These are phyloP conservation scores for Hyles euphorbiae DNA, from an alignment of 1,140 invertebrate genomes.

Conservation along the genomic window DNA sequence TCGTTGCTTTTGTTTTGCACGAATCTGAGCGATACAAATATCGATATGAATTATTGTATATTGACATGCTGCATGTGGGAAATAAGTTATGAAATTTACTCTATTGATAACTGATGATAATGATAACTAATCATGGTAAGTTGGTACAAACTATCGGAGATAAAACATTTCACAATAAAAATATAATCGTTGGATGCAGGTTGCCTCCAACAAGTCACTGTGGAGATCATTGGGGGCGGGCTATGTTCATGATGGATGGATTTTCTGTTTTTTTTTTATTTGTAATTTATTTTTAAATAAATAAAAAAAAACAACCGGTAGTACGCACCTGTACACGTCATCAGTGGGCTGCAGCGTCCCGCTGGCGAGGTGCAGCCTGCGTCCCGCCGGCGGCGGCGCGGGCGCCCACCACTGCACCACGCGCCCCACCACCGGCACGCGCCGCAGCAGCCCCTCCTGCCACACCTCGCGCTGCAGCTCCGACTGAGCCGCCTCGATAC, in stretches of 20 bases:
- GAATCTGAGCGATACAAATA: conserved; percentile 27
- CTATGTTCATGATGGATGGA: too few species aligned
- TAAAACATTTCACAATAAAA: too few species aligned
- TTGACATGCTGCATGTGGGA: not conserved
- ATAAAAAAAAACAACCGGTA: too few species aligned
- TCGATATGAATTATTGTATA: not conserved
- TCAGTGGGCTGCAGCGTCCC: conserved; percentile 94
- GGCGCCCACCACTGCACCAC: conserved; percentile 94
- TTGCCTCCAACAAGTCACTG: too few species aligned
- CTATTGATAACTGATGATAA: too few species aligned
- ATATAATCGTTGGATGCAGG: too few species aligned
- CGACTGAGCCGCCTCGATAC: conserved; percentile 93
- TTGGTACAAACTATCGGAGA: too few species aligned
- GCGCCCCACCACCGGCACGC: conserved; percentile 94
- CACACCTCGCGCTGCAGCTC: conserved; percentile 93
- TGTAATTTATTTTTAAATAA: too few species aligned
- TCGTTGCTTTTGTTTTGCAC: conserved; percentile 51
- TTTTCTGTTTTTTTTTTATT: too few species aligned
- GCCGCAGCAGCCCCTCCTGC: conserved; percentile 95
- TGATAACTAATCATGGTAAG: too few species aligned
- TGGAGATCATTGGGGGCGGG: too few species aligned
- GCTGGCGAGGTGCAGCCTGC: conserved; percentile 89
- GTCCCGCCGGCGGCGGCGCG: conserved; percentile 86
- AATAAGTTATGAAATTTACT: not conserved
- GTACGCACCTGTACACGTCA: conserved; percentile 85